A percentile compares a stretch with the other conserved stretches of the same genome.
Evolutionary conservation across 2,113 vertebrate genomes (phyloP).

Genomic region (Saiga tatarica): DNA sequence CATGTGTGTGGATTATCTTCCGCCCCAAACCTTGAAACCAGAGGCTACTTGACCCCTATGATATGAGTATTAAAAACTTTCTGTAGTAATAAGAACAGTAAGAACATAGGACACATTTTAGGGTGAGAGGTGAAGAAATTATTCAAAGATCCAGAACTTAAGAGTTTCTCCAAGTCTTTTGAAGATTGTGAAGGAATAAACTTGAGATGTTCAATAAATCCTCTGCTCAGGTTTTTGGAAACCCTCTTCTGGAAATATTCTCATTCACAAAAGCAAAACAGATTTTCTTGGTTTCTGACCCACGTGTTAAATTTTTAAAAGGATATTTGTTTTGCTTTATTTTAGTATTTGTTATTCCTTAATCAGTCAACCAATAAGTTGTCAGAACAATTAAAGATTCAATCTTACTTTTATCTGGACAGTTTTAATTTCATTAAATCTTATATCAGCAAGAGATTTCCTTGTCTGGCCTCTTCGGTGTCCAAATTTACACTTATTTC

Average conservation of each 20-base stretch:
- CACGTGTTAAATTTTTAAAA: neutral
- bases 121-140: neutral
- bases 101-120: neutral
- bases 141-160: neutral
- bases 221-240: neutral
- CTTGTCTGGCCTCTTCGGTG: conserved; percentile 80
- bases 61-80: neutral
- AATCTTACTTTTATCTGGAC: conserved; percentile 74
- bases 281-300: neutral
- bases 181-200: neutral
- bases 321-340: neutral
- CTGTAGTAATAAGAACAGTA: neutral
- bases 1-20: neutral
- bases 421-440: conserved; percentile 32
- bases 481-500: conserved; percentile 84
- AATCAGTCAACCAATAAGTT: neutral
- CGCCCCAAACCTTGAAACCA: neutral
- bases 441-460: conserved; percentile 70
- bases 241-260: neutral
- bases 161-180: neutral
- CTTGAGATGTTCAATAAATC: neutral
- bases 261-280: neutral
- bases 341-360: neutral
- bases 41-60: neutral
- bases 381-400: conserved; percentile 2